Evolutionary conservation across 1,140 invertebrate genomes (phyloP).

Genomic region (Arctopsyche grandis): DNA sequence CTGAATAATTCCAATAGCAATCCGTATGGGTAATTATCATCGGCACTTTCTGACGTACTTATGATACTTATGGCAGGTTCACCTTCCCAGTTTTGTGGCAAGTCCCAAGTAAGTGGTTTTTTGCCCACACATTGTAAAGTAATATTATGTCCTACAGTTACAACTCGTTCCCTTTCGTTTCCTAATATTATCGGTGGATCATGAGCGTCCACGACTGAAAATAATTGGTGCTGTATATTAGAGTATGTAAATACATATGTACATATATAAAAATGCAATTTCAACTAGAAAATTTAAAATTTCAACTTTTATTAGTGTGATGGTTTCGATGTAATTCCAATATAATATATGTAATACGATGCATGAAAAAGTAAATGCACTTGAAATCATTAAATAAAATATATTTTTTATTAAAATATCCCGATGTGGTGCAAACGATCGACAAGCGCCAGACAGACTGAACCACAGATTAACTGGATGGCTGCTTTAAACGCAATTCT

Average conservation of each 20-base stretch:
- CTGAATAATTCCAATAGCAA: slow-evolving; percentile 60
- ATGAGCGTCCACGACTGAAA: slow-evolving; percentile 51
- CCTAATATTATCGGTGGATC: slow-evolving; percentile 63
- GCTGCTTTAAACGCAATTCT: no score
- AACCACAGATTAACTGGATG: no score
- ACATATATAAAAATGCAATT: neutral
- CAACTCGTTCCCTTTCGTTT: slow-evolving; percentile 61
- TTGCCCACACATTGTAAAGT: slow-evolving; percentile 66
- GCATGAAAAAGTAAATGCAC: no score
- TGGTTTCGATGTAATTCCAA: no score
- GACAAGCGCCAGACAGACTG: no score
- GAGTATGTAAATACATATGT: neutral
- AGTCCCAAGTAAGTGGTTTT: slow-evolving; percentile 62
- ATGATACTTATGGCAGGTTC: slow-evolving; percentile 57
- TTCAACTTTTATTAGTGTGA: neutral
- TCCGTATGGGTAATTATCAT: slow-evolving; percentile 60
- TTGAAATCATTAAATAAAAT: no score
- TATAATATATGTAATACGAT: no score
- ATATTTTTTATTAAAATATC: no score
- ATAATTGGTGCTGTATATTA: neutral
- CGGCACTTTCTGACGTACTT: slow-evolving; percentile 54
- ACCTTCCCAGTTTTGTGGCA: slow-evolving; percentile 56
- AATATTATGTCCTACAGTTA: slow-evolving; percentile 63
- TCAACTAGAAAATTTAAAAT: neutral
- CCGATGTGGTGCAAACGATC: no score